Evolutionary conservation across 2,888 invertebrate genomes (phyloP), one percentile per base, ranked within the genome.

Genomic region (Agrilus cyanescens): DNA sequence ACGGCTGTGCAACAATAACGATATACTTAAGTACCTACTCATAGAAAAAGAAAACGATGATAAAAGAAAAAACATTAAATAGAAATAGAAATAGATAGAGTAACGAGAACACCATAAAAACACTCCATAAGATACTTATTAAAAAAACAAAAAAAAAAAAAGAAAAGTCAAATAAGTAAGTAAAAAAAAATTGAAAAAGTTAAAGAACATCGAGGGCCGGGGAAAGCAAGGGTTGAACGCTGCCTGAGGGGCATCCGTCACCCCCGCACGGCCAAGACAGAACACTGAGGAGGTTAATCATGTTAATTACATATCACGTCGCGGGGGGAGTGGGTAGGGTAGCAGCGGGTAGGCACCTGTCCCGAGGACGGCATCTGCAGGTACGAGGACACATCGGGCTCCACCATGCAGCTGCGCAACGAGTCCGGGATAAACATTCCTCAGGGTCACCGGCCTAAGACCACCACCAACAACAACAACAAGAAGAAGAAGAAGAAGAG

Each of bases 391-490:
- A 88, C 88, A 85, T 88, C 88, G 72, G 82, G 82, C 82, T 88
- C 88, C 81, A 88, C 87, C 88, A 88, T 88, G 80, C 87, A 88
- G 85, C 86, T 86, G 77, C 87, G 82, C 75, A 87, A 77, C 63
- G 86, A 82, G 73, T 88, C 88, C 74, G 88, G 88, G 79, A 88
- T 87, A 77, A 88, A 88, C 88, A 88, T 88, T 71, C 72, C 73
- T 70, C 66, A 63, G 59, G 61, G 66, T 63, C 67, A 60, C 59
- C 61, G 61, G 61, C 59, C 25, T 25, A 25, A 25, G 25, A 25
- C 25, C 25, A 25, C 25, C 25, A 25, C 8, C 25, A 25, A 25
- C 8, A 25, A 25, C 25, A 25, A 8, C 25, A 25, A 25, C 25
- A 25, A 25, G 25, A 25, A 25, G 25, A 25, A 25, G 20, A 20